A percentile compares a stretch with the other conserved stretches of the same genome.
phyloP scores from a whole-genome alignment of 2,888 invertebrate genomes.

The Dryobotodes eremita region DNA sequence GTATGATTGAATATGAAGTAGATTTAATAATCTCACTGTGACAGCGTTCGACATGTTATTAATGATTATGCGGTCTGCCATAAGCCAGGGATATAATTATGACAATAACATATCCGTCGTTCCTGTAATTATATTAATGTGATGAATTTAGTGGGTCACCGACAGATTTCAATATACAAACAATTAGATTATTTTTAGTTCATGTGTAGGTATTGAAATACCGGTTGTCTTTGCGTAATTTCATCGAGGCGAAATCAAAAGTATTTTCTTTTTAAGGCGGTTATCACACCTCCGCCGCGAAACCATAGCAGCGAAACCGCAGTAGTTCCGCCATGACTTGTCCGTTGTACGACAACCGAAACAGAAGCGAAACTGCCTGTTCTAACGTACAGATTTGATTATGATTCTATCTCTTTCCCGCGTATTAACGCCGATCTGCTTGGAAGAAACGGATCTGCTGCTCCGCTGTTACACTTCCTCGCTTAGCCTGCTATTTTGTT shows the following conservation, averaged over 20 bases:
- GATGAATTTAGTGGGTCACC: not conserved
- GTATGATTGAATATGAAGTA: slow-evolving; percentile 2
- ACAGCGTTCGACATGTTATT: slow-evolving; percentile 14
- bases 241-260: not conserved
- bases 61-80: slow-evolving; percentile 1
- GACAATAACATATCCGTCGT: not conserved
- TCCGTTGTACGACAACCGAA: too few relatives aligned
- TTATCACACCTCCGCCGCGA: too few relatives aligned
- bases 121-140: not conserved
- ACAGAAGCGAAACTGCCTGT: too few relatives aligned
- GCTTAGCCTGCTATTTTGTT: too few relatives aligned
- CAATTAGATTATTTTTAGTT: not conserved
- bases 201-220: not conserved
- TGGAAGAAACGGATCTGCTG: too few relatives aligned
- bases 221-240: not conserved
- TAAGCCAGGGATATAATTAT: not conserved
- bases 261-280: not conserved
- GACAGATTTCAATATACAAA: not conserved
- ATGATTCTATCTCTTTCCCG: too few relatives aligned
- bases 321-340: too few relatives aligned
- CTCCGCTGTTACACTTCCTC: too few relatives aligned
- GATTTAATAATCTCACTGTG: slow-evolving; percentile 3
- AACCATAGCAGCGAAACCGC: too few relatives aligned
- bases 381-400: too few relatives aligned
- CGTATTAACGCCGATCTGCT: too few relatives aligned